These are phyloP conservation scores for Drosophila pseudoobscura DNA, from an alignment of 1,140 invertebrate species.

Conservation along the genomic window DNA sequence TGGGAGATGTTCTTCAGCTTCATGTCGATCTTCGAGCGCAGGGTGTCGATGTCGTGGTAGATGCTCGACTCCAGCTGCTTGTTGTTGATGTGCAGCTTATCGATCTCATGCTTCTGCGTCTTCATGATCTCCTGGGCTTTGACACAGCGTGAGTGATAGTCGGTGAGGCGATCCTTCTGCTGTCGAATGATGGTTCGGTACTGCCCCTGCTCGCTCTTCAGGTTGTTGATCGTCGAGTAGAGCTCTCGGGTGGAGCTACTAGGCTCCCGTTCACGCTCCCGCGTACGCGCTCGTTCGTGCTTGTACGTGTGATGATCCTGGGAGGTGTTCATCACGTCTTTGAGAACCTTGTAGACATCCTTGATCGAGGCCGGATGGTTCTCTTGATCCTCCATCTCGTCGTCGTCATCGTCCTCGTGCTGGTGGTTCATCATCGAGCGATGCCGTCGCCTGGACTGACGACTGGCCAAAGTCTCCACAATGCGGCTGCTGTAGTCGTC, in stretches of 20 bases:
- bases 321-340: constrained; percentile 63
- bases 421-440: neutral
- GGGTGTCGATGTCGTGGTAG: constrained; percentile 52
- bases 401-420: neutral
- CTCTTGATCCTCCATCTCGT: constrained; percentile 33
- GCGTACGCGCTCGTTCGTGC: constrained; percentile 5
- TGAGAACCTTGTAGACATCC: constrained; percentile 62
- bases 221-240: constrained; percentile 57
- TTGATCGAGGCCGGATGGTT: constrained; percentile 38
- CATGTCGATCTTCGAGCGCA: constrained; percentile 67
- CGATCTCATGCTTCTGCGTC: constrained; percentile 74
- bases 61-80: constrained; percentile 72
- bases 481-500: constrained; percentile 9
- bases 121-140: constrained; percentile 79
- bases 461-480: constrained; percentile 25
- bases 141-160: constrained; percentile 69
- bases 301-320: constrained; percentile 39
- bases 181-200: constrained; percentile 61
- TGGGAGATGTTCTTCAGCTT: constrained; percentile 68
- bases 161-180: constrained; percentile 66
- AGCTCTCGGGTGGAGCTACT: constrained; percentile 39
- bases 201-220: constrained; percentile 66
- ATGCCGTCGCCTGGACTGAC: constrained; percentile 7
- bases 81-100: constrained; percentile 73
- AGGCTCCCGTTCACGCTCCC: constrained; percentile 3